Base-by-base conservation (phyloP, 2,113 vertebrate species). In the Strix aluco region DNA sequence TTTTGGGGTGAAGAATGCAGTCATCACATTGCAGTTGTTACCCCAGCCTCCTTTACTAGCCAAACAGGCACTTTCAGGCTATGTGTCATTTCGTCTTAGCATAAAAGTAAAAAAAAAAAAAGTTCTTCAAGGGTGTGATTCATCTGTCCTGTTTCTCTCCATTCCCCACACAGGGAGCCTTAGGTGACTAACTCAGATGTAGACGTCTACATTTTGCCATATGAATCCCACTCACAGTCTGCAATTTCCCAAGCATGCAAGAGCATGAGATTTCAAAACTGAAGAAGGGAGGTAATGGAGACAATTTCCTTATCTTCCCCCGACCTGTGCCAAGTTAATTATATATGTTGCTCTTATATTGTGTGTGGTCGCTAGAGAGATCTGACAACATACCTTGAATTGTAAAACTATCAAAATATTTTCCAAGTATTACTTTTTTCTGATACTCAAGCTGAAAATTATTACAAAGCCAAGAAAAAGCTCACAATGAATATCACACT, bases 221-320 rank as follows among this genome's bases (percentile, higher is more conserved):
- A 61, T 16, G 71, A 96, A 90, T 94, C 96, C 96, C 94, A 96
- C 96, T 97, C 96, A 97, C 96, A 96, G 96, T 90, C 96, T 97
- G 94, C 62, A 94, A 88, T 90, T 93, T 85, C 85, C 71, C 16
- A 0, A 75, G 81, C 7, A 49, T 69, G 78, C 44, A 93, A 91
- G 54, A 91, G 54, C 78, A 91, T 65, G 58, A 91, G 58, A 95
- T 81, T 93, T 80, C 87, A 91, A 88, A 94, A 91, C 70, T 62
- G 78, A 87, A 84, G 80, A 92, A 90, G 51, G 23, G 25, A 81
- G 21, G 74, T 72, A 91, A 96, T 2, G 3, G 93, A 96, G 88
- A 91, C 61, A 30, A 82, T 77, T 90, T 63, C 74, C 58, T 49
- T 55, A 49, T 85, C 30, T 26, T 85, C 4, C 77, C 74, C 49